Evolutionary conservation across 92 coral and sea anemone genomes (phyloP).

Genomic region (Epizoanthus scotinus): DNA sequence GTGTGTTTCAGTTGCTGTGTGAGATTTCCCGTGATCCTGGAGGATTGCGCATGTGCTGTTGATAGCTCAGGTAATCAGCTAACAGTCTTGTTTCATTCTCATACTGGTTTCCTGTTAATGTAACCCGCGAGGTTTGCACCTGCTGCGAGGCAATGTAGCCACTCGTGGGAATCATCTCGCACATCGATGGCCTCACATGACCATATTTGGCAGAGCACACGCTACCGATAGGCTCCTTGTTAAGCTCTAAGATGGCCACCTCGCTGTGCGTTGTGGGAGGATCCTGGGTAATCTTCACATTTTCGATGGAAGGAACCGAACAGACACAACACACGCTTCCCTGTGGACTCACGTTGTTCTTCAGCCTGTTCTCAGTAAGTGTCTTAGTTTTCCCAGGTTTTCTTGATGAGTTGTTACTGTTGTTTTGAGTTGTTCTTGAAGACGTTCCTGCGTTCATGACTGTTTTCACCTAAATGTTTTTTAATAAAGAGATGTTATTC

Average conservation of each 20-base stretch:
- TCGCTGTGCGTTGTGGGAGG: background rate
- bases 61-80: background rate
- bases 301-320: background rate
- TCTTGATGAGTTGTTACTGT: background rate
- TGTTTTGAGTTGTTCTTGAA: background rate
- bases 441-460: background rate
- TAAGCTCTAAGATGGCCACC: background rate
- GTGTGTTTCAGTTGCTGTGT: no score
- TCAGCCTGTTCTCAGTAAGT: background rate
- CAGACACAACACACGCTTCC: background rate
- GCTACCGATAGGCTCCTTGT: constrained; percentile 6
- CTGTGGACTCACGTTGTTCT: background rate
- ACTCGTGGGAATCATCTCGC: constrained; percentile 22
- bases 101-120: constrained; percentile 23
- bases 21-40: no score
- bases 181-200: background rate
- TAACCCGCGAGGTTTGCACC: constrained; percentile 3
- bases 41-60: background rate
- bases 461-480: constrained; percentile 2
- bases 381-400: background rate
- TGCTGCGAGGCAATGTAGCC: constrained; percentile 7
- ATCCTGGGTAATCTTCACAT: background rate
- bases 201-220: background rate
- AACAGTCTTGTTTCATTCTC: constrained; percentile 23
- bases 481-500: no score